Evolutionary conservation across 2,888 invertebrate genomes (phyloP).

Genomic region (Nebria salina): DNA sequence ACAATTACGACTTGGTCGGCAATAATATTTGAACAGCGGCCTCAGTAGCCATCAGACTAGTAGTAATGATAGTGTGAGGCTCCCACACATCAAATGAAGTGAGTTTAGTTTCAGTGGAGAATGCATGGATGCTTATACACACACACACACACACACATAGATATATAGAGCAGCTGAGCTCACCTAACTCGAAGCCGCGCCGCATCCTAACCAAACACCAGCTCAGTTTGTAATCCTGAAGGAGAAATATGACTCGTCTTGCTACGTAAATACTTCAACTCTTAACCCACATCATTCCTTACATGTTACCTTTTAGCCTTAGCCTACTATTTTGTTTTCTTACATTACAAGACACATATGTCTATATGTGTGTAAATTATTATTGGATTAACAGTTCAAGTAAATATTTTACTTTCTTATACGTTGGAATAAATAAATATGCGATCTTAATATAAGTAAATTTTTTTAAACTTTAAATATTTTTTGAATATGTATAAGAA

Average conservation of each 20-base stretch:
- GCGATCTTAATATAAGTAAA: too few relatives aligned
- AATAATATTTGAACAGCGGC: constrained; percentile 15
- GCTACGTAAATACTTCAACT: constrained; percentile 30
- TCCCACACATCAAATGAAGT: not conserved
- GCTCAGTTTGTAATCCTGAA: constrained; percentile 38
- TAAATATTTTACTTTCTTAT: not conserved
- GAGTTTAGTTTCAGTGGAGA: constrained; percentile 3
- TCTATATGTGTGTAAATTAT: not conserved
- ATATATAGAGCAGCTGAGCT: constrained; percentile 25
- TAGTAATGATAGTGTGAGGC: too few relatives aligned
- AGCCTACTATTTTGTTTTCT: not conserved
- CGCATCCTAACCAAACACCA: constrained; percentile 41
- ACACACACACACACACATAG: too few relatives aligned
- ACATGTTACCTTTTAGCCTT: not conserved
- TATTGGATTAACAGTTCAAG: not conserved
- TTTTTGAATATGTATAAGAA: too few relatives aligned
- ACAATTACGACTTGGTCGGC: not conserved
- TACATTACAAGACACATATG: not conserved
- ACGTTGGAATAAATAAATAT: too few relatives aligned
- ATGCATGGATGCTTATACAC: not conserved
- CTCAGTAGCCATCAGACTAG: not conserved
- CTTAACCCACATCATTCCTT: constrained; percentile 2
- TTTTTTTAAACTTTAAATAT: too few relatives aligned
- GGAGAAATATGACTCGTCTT: constrained; percentile 45
- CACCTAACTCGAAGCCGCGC: constrained; percentile 25